These are phyloP conservation scores for Echiichthys vipera DNA, from an alignment of 2,797 vertebrate species.

Conservation along the genomic window DNA sequence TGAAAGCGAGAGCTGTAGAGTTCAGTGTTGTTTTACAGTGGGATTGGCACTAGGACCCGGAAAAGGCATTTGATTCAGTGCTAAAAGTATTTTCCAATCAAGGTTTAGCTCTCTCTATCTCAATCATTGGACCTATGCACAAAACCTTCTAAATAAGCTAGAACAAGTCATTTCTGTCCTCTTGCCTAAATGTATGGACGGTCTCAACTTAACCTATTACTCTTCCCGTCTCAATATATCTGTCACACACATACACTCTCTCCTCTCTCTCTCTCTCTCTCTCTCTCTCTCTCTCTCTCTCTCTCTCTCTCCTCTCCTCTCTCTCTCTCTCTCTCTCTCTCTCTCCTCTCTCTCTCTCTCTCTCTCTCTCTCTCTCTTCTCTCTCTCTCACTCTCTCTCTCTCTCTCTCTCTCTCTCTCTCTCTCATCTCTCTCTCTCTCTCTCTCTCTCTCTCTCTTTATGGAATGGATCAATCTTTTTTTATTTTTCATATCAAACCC, in stretches of 20 bases:
- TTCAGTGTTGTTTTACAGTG: not conserved
- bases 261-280: too few relatives aligned
- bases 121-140: not conserved
- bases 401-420: too few relatives aligned
- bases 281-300: constrained; percentile 42
- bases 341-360: constrained; percentile 42
- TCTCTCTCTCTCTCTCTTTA: constrained; percentile 29
- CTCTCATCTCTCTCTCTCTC: too few relatives aligned
- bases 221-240: constrained; percentile 53
- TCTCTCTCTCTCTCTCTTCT: too few relatives aligned
- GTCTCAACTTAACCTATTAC: constrained; percentile 32
- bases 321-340: constrained; percentile 42
- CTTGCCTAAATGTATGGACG: not conserved
- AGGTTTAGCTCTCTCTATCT: not conserved
- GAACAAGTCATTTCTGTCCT: constrained; percentile 10
- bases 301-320: constrained; percentile 44
- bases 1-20: not conserved
- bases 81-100: not conserved
- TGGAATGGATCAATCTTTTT: constrained; percentile 25
- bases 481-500: constrained; percentile 36
- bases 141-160: not conserved
- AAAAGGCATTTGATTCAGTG: not conserved
- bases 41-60: not conserved
- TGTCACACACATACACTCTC: too few relatives aligned
- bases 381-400: constrained; percentile 55